A percentile compares a stretch with the other conserved stretches of the same genome.
Conservation (phyloP, 1,140 invertebrate species). For the Megathymus violae region DNA sequence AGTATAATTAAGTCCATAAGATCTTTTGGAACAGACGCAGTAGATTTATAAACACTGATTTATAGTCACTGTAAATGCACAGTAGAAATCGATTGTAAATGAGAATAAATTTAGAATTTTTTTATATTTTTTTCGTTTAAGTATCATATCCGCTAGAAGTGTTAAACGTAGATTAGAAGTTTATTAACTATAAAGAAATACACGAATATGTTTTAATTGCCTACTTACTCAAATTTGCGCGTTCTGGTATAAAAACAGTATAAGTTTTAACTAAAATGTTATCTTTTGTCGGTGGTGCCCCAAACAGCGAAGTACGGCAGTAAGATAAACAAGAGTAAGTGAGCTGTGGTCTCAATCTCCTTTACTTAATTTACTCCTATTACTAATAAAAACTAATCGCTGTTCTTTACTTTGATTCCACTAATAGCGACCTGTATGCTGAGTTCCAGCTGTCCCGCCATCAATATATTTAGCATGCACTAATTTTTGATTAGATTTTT, state of each 20-base stretch:
- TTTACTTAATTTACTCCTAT: slow-evolving; percentile 74
- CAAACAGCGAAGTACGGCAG: slow-evolving; percentile 84
- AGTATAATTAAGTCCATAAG: background rate
- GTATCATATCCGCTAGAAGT: background rate
- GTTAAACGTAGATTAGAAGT: background rate
- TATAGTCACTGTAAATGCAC: background rate
- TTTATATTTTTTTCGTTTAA: background rate
- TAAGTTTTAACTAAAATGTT: slow-evolving; percentile 79
- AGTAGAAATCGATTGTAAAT: no score
- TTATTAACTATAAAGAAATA: no score
- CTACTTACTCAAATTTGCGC: slow-evolving; percentile 21
- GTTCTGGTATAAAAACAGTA: slow-evolving; percentile 19
- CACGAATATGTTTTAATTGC: background rate
- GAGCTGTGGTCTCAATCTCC: slow-evolving; percentile 85
- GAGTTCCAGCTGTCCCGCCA: slow-evolving; percentile 63
- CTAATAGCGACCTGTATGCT: slow-evolving; percentile 61
- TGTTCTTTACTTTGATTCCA: slow-evolving; percentile 67
- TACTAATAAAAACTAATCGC: slow-evolving; percentile 79
- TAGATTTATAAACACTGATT: no score
- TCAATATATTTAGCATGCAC: slow-evolving; percentile 62
- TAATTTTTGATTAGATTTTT: slow-evolving; percentile 55
- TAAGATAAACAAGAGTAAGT: slow-evolving; percentile 82
- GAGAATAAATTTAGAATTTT: no score
- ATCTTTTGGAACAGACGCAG: background rate
- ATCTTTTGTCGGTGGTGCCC: slow-evolving; percentile 84